Conservation (phyloP, 2,888 invertebrate species). For the Rosalia funebris region DNA sequence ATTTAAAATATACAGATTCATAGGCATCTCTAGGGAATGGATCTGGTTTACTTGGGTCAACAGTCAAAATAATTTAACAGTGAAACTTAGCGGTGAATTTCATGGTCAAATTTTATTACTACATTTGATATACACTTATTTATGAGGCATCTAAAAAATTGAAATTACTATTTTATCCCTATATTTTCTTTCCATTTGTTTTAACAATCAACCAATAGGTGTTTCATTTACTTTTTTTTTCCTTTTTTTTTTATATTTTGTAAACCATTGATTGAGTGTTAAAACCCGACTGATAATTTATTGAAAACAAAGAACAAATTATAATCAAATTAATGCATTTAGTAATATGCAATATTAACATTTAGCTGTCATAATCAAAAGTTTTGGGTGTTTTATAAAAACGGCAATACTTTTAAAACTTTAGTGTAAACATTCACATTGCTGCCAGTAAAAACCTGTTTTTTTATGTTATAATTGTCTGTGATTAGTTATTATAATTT, state of each 20-base stretch:
- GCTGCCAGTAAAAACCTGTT: conserved; percentile 36
- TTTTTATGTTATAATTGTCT: conserved; percentile 40
- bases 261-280: conserved; percentile 43
- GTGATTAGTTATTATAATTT: conserved; percentile 42
- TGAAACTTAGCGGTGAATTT: no score
- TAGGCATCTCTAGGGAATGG: no score
- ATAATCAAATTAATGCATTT: conserved; percentile 39
- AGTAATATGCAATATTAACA: conserved; percentile 41
- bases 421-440: conserved; percentile 36
- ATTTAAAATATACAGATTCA: no score
- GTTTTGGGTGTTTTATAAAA: conserved; percentile 38
- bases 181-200: conserved; percentile 27
- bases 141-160: no score
- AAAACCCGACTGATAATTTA: conserved; percentile 38
- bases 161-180: not conserved
- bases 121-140: no score
- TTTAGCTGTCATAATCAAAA: conserved; percentile 42
- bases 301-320: conserved; percentile 29
- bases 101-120: no score
- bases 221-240: conserved; percentile 18
- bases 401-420: conserved; percentile 42
- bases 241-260: conserved; percentile 17
- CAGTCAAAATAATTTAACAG: no score
- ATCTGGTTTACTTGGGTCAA: no score
- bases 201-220: conserved; percentile 38